Evolutionary conservation across 1,140 invertebrate genomes (phyloP), one percentile per base, ranked within the genome.

Genomic region (Eumeta japonica): DNA sequence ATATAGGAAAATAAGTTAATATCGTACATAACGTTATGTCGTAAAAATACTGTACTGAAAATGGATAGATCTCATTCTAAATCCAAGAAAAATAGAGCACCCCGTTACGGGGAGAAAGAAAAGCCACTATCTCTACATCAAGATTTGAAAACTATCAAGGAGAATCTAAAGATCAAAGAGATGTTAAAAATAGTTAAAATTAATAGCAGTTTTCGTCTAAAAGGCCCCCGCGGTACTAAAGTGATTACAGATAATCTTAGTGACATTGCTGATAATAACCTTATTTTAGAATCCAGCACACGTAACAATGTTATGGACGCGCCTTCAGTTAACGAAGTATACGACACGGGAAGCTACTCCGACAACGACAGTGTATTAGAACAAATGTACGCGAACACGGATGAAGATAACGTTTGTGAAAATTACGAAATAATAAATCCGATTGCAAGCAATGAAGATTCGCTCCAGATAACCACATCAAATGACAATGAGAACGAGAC

Each of bases 161-260:
- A 70, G 44, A 70, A 73, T 46, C 34, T 72, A 2, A 70, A 68
- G 55, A 66, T 73, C 20, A 70, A 53, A 27, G 63, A 72, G 43
- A 70, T 72, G 28, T 55, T 72, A 24, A 48, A 63, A 45, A 66
- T 55, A 16, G 67, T 72, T 0, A 73, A 70, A 57, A 68, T 70
- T 59, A 73, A 60, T 36, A 70, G 55, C 30, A 68, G 62, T 40
- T 64, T 62, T 58, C 42, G 62, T 24, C 39, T 66, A 20, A 66
- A 63, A 24, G 62, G 52, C 4, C 61, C 62, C 10, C 49, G 52
- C 15, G 57, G 61, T 5, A 65, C 58, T 28, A 62, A 62, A 48
- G 47, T 62, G 5, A 63, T 66, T 24, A 10, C 13, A 10, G 28
- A 10, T 30, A 12, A 10, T 10, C 4, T 13, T 10, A 13, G 5